Evolutionary conservation across 2,888 invertebrate genomes (phyloP).

Genomic region (Trachelus troglodyta): DNA sequence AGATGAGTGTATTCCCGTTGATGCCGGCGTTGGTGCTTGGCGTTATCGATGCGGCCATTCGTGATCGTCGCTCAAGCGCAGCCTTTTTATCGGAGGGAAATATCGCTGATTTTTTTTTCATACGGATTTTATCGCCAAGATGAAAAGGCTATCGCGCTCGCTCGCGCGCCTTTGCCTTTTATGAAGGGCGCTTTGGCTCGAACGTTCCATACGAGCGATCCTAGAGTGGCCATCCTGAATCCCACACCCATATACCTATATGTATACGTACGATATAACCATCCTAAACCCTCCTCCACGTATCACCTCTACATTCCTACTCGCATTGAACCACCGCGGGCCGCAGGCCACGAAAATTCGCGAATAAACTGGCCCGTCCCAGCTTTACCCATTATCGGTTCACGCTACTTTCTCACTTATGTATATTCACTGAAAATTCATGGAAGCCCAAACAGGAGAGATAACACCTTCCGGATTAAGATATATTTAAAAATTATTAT

Average conservation of each 20-base stretch:
- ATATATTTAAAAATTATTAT: background rate
- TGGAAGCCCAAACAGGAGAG: background rate
- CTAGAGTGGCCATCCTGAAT: background rate
- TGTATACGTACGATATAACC: background rate
- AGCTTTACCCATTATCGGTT: background rate
- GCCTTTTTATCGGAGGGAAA: slow-evolving; percentile 41
- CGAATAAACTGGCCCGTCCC: background rate
- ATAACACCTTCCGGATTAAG: slow-evolving; percentile 19
- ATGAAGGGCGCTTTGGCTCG: slow-evolving; percentile 13
- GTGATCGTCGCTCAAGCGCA: slow-evolving; percentile 26
- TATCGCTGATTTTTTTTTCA: slow-evolving; percentile 46
- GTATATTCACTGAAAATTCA: background rate
- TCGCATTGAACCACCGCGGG: background rate
- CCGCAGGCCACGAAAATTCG: background rate
- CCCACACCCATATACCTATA: background rate
- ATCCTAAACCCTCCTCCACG: background rate
- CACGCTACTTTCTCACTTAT: background rate
- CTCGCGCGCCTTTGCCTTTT: slow-evolving; percentile 24
- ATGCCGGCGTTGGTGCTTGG: background rate
- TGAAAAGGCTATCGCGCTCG: slow-evolving; percentile 38
- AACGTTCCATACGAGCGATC: background rate
- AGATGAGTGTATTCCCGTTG: background rate
- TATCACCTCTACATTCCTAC: background rate
- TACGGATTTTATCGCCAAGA: slow-evolving; percentile 38
- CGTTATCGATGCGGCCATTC: slow-evolving; percentile 38